Evolutionary conservation across 2,113 vertebrate genomes (phyloP), one percentile per base, ranked within the genome.

Genomic region (Baryphthengus martii): DNA sequence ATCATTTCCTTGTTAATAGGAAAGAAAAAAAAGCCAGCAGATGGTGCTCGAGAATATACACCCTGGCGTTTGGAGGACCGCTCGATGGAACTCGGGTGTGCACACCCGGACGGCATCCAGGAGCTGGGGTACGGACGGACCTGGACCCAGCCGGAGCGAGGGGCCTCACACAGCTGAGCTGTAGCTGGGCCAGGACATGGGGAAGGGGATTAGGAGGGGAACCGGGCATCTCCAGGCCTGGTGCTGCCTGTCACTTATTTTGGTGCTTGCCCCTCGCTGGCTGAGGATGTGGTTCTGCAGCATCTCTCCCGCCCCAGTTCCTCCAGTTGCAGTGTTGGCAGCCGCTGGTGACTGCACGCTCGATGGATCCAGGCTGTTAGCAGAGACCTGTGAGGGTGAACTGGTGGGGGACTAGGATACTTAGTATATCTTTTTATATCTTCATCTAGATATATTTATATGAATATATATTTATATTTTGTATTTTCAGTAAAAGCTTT

Each of bases 191-290:
- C 9, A 47, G 59, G 52, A 4, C 8, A 1, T 0, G 4, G 0
- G n/a, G 17, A 11, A 42, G 10, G 49, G 28, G 15, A 15, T 2
- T 0, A 5, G 15, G 39, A 47, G 75, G 61, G 3, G 26, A 45
- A 9, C 0, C 10, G 45, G 37, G 81, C 26, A 35, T 3, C 75
- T 37, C 13, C 63, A 16, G 28, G 3, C 5, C 56, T 8, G 19
- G 0, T 10, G 26, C 17, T 63, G 67, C n/a, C 33, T 2, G 9
- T 0, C 47, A 7, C 28, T n/a, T n/a, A 1, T 3, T 5, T 3
- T 7, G 2, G 49, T 9, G 65, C 68, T 25, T 4, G 3, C 6
- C 50, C 26, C 1, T 17, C 53, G 17, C 29, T 5, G 81, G 19
- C 37, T 6, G 71, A 4, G 44, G 82, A 23, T 6, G 25, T 14